Conservation (phyloP, 2,797 vertebrate species). For the Xiphorhynchus erythropygius region DNA sequence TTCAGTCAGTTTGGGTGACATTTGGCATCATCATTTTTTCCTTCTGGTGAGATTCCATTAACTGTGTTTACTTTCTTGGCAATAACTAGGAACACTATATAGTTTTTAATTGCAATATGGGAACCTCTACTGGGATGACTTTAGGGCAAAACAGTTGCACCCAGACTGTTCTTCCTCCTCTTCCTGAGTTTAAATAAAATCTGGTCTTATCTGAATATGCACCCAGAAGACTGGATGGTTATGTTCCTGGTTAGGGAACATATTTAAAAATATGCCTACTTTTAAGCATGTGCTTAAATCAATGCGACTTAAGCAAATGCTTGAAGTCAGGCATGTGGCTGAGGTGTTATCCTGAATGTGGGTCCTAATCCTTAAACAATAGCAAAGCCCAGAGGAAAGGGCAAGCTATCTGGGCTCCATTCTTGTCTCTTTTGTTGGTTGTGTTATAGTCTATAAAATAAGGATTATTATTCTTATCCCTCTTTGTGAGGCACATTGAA, state of each 20-base stretch:
- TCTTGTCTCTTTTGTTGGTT: conserved; percentile 43
- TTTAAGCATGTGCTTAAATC: conserved; percentile 59
- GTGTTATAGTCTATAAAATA: conserved; percentile 54
- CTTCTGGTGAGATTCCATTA: conserved; percentile 26
- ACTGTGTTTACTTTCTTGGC: not conserved
- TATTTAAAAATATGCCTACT: conserved; percentile 58
- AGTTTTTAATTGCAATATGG: conserved; percentile 4
- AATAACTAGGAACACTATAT: not conserved
- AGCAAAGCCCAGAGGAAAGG: conserved; percentile 48
- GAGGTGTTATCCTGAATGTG: conserved; percentile 64
- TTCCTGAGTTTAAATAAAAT: conserved; percentile 28
- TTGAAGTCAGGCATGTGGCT: conserved; percentile 64
- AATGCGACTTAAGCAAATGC: conserved; percentile 59
- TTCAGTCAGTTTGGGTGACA: not conserved
- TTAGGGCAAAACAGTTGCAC: conserved; percentile 38
- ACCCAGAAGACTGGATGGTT: conserved; percentile 29
- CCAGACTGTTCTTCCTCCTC: conserved; percentile 6
- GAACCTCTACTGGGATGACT: conserved; percentile 12
- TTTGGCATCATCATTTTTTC: not conserved
- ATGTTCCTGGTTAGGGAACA: not conserved
- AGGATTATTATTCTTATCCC: conserved; percentile 56
- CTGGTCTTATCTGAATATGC: conserved; percentile 7
- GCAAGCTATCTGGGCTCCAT: conserved; percentile 48
- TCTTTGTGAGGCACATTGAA: conserved; percentile 58
- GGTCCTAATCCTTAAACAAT: conserved; percentile 62